Evolutionary conservation across 2,113 vertebrate genomes (phyloP), one percentile per base, ranked within the genome.

Genomic region (Mesitornis unicolor): DNA sequence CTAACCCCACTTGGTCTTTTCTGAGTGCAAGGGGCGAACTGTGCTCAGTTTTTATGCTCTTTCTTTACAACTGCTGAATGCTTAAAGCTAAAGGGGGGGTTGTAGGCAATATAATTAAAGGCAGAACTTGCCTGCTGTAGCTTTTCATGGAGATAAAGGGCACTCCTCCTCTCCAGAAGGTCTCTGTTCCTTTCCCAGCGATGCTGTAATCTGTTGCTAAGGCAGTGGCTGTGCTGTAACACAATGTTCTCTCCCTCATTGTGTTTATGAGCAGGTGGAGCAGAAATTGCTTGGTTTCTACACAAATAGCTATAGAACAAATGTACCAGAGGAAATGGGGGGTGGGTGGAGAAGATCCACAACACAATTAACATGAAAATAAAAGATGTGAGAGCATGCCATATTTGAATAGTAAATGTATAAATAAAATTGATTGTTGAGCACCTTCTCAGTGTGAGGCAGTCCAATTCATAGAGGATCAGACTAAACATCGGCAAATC

Each of bases 181-280:
- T 87, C 97, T 85, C 94, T 93, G 38, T 96, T 97, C 91, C 96
- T 95, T 48, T 96, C 85, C 81, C 95, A 63, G 94, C 36, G 68
- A 96, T 96, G 73, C 95, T 95, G 88, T 96, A 93, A 97, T 94
- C 95, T 94, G 97, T 97, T 97, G 96, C 97, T 97, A 97, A 97
- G 97, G 97, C 97, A 97, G 95, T 94, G 97, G 86, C 96, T 94
- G 86, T 74, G 91, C 95, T 89, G 94, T 95, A 94, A 97, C 97
- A 97, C 10, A 88, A 84, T 89, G 97, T 97, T 97, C 97, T 92
- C 86, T 90, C 90, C 29, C 94, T 92, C 95, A 94, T 96, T 95
- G 95, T 97, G 91, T 97, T 97, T 97, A 92, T 86, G 94, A 97
- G 95, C 95, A 96, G 97, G 97, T 97, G 95, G 96, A 95, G 91